Base-by-base conservation (phyloP, 2,113 vertebrate species). In the Dipodomys spectabilis region DNA sequence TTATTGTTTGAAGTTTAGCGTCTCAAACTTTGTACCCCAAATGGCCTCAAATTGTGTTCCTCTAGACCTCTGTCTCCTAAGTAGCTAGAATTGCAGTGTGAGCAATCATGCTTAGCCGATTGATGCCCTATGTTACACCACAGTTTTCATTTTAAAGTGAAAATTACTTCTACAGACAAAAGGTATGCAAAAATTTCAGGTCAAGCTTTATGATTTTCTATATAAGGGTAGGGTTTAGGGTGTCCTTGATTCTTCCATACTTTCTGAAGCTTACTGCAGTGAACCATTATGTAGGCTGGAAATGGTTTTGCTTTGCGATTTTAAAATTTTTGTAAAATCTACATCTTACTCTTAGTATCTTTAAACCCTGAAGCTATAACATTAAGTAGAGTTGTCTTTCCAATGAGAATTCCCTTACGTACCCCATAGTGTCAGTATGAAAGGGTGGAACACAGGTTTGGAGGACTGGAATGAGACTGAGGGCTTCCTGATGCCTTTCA, bases 71-170 rank as follows among this genome's bases (percentile, higher is more conserved):
- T 57, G 53, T 57, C 53, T 57, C 53, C 15, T 18, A 57, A 57
- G 53, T 57, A 57, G 53, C 53, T 57, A 13, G 53, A 16, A 16
- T 57, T 57, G 4, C 53, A 16, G 53, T 57, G 53, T 57, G 53
- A 57, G 53, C 53, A 57, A 57, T 57, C 15, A 16, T 13, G 12
- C 53, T 57, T 57, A 13, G 53, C 53, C 15, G 16, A 13, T 86
- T 86, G 83, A 82, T 93, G 30, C 27, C 5, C 6, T 68, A 73
- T 84, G 32, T 92, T 77, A 23, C 2, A 28, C 2, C 79, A 4
- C 2, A 91, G 20, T 69, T 20, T 75, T 92, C 7, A 71, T 84
- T 94, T 95, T 91, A 79, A 92, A 90, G 13, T 85, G 11, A 15
- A 94, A 87, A 18, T 77, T 88, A 27, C 30, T 10, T 35, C 45